Conservation (phyloP, 2,113 vertebrate genomes). For the Caranx ignobilis region DNA sequence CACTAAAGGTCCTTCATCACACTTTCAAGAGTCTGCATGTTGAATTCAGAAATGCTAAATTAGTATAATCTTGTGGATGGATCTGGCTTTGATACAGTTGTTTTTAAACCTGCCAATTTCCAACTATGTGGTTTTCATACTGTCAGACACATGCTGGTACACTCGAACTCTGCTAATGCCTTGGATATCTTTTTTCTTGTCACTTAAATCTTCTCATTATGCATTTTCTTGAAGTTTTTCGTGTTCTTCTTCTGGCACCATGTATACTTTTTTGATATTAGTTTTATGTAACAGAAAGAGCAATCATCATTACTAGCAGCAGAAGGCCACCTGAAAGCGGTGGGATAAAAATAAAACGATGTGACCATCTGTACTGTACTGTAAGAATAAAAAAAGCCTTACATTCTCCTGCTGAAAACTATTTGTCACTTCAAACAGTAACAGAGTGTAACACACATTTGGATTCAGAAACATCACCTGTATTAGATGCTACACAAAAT, state of each 20-base stretch:
- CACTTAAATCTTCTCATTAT: conserved; percentile 11
- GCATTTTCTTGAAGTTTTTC: conserved; percentile 3
- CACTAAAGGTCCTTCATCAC: background rate
- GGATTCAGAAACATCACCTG: too few relatives aligned
- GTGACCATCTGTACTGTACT: too few relatives aligned
- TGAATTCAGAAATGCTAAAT: background rate
- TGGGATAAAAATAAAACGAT: background rate
- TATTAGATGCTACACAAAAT: too few relatives aligned
- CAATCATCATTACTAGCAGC: background rate
- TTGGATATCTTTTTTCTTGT: conserved; percentile 2
- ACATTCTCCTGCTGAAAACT: background rate
- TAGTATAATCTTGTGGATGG: background rate
- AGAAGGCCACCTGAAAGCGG: background rate
- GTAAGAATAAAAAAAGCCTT: too few relatives aligned
- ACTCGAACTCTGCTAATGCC: background rate
- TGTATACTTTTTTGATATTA: conserved; percentile 21
- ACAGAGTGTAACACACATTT: too few relatives aligned
- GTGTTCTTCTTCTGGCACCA: conserved; percentile 1
- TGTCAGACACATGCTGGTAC: background rate
- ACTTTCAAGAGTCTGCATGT: background rate
- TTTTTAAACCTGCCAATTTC: background rate
- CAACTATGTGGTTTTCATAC: conserved; percentile 7
- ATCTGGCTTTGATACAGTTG: conserved; percentile 12
- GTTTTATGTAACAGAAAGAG: conserved; percentile 11
- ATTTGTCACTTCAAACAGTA: background rate